Percentiles rank a stretch among this genome's conserved stretches.
Evolutionary conservation across 2,797 vertebrate species (phyloP).

Genomic region (Acrossocheilus fasciatus): DNA sequence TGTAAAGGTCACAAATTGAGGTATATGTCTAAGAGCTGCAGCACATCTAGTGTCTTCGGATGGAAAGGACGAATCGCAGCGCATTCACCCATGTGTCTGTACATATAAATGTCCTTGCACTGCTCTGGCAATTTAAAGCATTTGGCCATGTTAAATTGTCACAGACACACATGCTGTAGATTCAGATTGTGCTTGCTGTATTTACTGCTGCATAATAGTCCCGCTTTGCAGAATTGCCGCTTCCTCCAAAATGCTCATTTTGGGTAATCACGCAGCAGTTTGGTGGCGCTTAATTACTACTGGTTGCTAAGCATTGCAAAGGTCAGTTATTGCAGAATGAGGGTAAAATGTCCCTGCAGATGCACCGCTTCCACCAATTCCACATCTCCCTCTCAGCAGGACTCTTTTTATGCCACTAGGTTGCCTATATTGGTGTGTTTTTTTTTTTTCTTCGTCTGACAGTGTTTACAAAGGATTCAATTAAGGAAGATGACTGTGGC

Average conservation of each 20-base stretch:
- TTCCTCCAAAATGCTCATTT: constrained; percentile 95
- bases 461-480: constrained; percentile 91
- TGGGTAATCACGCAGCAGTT: constrained; percentile 95
- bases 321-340: constrained; percentile 96
- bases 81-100: not conserved
- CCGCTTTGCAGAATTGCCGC: constrained; percentile 89
- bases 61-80: not conserved
- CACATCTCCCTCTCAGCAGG: constrained; percentile 86
- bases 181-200: constrained; percentile 88
- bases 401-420: constrained; percentile 65
- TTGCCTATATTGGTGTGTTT: constrained; percentile 19
- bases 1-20: not conserved
- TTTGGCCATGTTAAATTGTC: not conserved
- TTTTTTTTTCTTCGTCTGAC: constrained; percentile 73
- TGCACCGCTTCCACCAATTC: constrained; percentile 91
- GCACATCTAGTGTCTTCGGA: not conserved
- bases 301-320: constrained; percentile 93
- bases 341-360: constrained; percentile 86
- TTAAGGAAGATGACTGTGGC: constrained; percentile 91
- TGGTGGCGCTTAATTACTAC: constrained; percentile 91
- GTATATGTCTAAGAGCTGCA: not conserved
- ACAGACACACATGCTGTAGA: constrained; percentile 27
- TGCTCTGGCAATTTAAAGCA: not conserved
- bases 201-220: constrained; percentile 93
- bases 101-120: not conserved